These are phyloP conservation scores for Lutjanus campechanus DNA, from an alignment of 2,797 vertebrate species.

Conservation along the genomic window DNA sequence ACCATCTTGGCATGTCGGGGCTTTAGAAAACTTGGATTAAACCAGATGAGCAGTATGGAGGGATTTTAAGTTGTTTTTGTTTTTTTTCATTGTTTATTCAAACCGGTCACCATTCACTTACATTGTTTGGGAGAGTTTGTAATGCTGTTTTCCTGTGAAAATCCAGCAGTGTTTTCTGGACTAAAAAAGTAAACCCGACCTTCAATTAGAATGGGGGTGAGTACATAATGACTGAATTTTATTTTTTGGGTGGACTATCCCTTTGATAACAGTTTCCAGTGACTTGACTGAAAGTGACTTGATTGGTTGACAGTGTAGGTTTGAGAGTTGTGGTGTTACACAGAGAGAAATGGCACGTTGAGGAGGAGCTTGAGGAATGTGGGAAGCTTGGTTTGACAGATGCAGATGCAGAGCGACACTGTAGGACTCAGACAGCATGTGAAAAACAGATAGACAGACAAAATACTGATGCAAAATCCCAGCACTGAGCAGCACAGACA, in stretches of 20 bases:
- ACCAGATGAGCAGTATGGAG: no score
- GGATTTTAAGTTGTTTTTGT: no score
- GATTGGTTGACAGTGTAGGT: neutral
- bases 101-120: no score
- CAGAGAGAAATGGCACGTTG: conserved; percentile 23
- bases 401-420: conserved; percentile 45
- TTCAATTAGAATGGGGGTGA: no score
- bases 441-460: conserved; percentile 24
- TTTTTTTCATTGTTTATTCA: no score
- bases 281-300: conserved; percentile 63
- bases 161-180: no score
- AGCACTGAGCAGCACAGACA: conserved; percentile 50
- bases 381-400: conserved; percentile 33
- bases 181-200: no score
- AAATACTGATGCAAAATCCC: conserved; percentile 36
- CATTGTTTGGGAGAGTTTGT: no score
- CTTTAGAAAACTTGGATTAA: no score
- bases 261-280: neutral
- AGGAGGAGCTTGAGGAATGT: conserved; percentile 31
- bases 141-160: no score
- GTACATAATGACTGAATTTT: no score
- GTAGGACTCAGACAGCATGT: conserved; percentile 19
- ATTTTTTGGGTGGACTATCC: neutral
- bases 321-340: conserved; percentile 22
- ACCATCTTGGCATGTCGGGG: no score